These are phyloP conservation scores for Ceyx margarethae DNA, from an alignment of 2,113 vertebrate species.

Conservation along the genomic window DNA sequence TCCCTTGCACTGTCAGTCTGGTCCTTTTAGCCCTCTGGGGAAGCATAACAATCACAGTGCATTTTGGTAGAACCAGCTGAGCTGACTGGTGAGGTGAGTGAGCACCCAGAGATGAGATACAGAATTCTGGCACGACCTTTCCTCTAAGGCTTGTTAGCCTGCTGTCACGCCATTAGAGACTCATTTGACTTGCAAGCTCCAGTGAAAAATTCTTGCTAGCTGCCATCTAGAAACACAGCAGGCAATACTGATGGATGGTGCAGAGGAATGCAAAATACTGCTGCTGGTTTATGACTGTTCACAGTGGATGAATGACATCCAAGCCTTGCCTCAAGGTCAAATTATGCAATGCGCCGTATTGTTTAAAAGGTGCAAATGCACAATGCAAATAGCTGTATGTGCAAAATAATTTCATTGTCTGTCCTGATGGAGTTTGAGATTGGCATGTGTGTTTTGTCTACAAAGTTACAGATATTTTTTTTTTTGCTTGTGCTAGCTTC, in stretches of 20 bases:
- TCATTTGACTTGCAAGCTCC: not conserved
- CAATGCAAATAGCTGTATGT: not conserved
- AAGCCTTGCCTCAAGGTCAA: not conserved
- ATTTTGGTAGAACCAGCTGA: not conserved
- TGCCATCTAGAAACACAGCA: not conserved
- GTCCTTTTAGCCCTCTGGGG: not conserved
- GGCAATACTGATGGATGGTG: not conserved
- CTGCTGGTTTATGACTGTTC: not conserved
- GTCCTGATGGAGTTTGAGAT: not conserved
- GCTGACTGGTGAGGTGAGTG: not conserved
- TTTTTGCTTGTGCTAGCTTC: not conserved
- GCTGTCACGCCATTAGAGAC: not conserved
- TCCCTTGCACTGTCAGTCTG: not conserved
- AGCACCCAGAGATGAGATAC: not conserved
- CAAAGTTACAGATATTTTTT: not conserved
- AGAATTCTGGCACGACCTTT: not conserved
- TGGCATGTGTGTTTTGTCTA: not conserved
- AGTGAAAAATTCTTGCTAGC: not conserved
- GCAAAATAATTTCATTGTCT: not conserved
- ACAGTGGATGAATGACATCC: not conserved
- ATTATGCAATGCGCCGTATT: not conserved
- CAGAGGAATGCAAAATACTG: not conserved
- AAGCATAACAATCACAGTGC: accelerated
- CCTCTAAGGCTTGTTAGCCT: not conserved
- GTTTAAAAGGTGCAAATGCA: not conserved